Evolutionary conservation across 30 jellyfish, hydroid and myxozoan species (phyloP).

Genomic region (Chrysaora quinquecirrha): DNA sequence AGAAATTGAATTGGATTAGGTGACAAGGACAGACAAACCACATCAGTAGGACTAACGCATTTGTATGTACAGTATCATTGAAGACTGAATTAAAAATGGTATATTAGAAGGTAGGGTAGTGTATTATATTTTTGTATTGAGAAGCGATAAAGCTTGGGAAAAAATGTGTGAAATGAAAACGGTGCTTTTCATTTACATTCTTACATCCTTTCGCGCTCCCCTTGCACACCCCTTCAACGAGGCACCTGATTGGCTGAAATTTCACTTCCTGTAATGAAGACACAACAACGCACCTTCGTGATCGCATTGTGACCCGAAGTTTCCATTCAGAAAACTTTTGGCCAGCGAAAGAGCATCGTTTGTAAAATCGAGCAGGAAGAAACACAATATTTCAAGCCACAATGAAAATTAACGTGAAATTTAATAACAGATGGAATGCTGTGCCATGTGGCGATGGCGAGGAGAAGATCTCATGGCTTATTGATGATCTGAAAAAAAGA

Average conservation of each 20-base stretch:
- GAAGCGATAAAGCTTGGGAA: no score
- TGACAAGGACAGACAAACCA: no score
- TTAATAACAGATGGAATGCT: conserved; percentile 36
- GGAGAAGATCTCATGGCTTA: conserved; percentile 35
- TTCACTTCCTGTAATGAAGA: neutral
- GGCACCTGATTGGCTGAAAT: neutral
- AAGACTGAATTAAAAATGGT: no score
- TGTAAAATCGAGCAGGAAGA: no score
- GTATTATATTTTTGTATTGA: no score
- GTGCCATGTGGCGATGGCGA: conserved; percentile 73
- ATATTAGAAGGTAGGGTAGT: no score
- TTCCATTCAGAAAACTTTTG: neutral
- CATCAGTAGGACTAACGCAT: no score
- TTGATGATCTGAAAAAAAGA: conserved; percentile 48
- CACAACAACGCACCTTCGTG: neutral
- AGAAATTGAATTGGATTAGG: no score
- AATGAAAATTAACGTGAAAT: conserved; percentile 58
- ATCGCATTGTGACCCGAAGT: neutral
- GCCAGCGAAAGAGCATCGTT: no score
- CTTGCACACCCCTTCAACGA: conserved; percentile 2
- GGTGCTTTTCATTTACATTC: no score
- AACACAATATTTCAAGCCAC: neutral
- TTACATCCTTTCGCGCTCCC: neutral
- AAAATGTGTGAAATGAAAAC: no score
- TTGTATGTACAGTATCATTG: no score